Evolutionary conservation across 2,888 invertebrate genomes (phyloP).

Genomic region (Trypoxylon attenuatum): DNA sequence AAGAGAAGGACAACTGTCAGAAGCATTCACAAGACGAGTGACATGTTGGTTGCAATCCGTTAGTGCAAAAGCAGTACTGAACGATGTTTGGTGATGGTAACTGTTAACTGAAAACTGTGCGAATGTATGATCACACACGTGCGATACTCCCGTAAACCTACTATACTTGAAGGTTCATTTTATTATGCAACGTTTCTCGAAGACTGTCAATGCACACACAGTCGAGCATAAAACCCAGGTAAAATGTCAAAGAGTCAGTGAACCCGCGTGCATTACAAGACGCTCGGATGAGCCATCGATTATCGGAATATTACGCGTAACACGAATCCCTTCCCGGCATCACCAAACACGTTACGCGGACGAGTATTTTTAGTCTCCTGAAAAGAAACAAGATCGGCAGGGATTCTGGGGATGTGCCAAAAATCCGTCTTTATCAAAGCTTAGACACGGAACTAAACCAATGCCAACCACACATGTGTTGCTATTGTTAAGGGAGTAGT

Average conservation of each 20-base stretch:
- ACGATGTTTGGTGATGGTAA: conserved; percentile 71
- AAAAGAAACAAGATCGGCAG: conserved; percentile 60
- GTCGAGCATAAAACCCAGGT: background rate
- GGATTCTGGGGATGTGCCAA: conserved; percentile 52
- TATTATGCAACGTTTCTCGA: no score
- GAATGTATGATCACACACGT: background rate
- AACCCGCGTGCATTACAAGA: background rate
- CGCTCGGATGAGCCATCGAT: background rate
- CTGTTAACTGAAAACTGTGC: background rate
- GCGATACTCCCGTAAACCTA: no score
- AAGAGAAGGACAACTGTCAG: conserved; percentile 50
- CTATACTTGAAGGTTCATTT: no score
- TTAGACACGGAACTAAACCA: conserved; percentile 51
- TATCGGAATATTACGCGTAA: background rate
- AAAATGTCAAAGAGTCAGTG: background rate
- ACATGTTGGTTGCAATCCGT: conserved; percentile 56
- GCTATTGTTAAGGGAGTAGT: background rate
- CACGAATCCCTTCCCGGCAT: conserved; percentile 43
- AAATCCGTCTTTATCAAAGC: conserved; percentile 68
- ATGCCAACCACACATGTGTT: conserved; percentile 35
- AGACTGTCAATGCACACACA: no score
- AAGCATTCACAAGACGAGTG: background rate
- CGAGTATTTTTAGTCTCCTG: conserved; percentile 61
- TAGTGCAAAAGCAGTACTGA: conserved; percentile 72
- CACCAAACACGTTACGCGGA: conserved; percentile 69